Base-by-base conservation (phyloP, 1,140 invertebrate genomes). In the Megathymus violae region DNA sequence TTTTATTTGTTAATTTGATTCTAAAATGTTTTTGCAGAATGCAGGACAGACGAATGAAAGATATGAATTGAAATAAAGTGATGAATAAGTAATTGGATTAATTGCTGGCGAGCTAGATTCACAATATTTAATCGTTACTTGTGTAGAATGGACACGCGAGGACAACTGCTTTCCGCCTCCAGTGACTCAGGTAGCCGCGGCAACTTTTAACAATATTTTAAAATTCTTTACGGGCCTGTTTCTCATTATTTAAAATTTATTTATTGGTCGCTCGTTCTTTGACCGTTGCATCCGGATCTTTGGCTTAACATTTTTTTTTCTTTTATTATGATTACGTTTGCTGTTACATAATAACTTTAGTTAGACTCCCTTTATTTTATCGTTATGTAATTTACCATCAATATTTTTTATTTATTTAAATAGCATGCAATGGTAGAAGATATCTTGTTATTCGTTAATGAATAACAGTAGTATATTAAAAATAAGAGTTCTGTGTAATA, bases 141-240 rank as follows among this genome's bases (percentile, higher is more conserved):
- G 41, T 46, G 34, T 47, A 58, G 54, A 46, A 58, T 46, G 54
- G 54, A 58, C 41, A 44, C 36, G 59, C 69, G 64, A 71, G 69
- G 65, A 67, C 69, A 59, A 67, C 65, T n/a, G 51, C 64, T 67
- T 67, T 64, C 56, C 44, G 40, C 16, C 52, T 40, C 38, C 17
- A 43, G 22, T 62, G 41, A 44, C 43, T 50, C 48, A 62, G 62
- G 62, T 64, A 64, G 46, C 36, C 50, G 34, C 13, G 51, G 43
- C 43, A 46, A 46, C 9, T 56, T 67, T 62, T 43, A 50, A 58
- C 51, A 44, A 43, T 67, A 58, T 62, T 67, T 59, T 59, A 31
- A 36, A 48, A 51, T 67, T 50, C 43, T 58, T 61, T 62, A 52
- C 19, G 16, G 47, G 38, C 51, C 43, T 50, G 36, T 25, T 40